A percentile compares a stretch with the other conserved stretches of the same genome.
These are phyloP conservation scores for Perodicticus potto DNA, from an alignment of 2,797 vertebrate species.

Conservation along the genomic window DNA sequence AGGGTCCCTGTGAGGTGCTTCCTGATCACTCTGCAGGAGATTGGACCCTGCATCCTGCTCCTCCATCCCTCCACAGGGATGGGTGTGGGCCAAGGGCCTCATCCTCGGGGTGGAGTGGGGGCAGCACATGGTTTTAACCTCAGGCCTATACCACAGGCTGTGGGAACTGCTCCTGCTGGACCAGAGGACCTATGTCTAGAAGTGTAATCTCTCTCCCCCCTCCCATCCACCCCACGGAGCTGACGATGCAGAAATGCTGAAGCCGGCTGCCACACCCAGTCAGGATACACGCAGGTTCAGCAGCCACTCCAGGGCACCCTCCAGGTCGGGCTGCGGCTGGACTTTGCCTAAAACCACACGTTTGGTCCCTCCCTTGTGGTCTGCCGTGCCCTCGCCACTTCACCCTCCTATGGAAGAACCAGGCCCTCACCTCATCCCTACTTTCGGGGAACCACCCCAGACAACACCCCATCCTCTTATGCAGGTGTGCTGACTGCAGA, in stretches of 20 bases:
- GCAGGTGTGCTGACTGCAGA: no score
- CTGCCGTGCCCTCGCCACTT: rapidly evolving
- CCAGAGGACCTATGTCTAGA: not conserved
- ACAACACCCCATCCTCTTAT: rapidly evolving
- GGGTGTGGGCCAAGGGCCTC: not conserved
- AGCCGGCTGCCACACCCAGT: rapidly evolving
- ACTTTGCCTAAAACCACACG: rapidly evolving
- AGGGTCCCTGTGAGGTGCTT: not conserved
- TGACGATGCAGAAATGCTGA: rapidly evolving
- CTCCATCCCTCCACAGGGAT: not conserved
- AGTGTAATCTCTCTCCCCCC: no score
- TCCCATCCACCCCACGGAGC: rapidly evolving
- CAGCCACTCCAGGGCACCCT: rapidly evolving
- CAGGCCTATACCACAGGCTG: not conserved
- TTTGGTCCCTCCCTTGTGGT: not conserved
- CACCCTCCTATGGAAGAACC: not conserved
- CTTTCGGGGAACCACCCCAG: not conserved
- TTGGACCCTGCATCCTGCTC: rapidly evolving
- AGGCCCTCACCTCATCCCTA: not conserved
- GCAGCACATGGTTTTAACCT: not conserved
- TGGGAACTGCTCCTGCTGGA: no score
- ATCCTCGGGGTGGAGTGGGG: rapidly evolving
- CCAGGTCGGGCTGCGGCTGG: no score
- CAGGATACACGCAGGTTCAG: rapidly evolving
- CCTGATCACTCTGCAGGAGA: no score